Evolutionary conservation across 2,113 vertebrate species (phyloP).

Genomic region (Mandrillus leucophaeus): DNA sequence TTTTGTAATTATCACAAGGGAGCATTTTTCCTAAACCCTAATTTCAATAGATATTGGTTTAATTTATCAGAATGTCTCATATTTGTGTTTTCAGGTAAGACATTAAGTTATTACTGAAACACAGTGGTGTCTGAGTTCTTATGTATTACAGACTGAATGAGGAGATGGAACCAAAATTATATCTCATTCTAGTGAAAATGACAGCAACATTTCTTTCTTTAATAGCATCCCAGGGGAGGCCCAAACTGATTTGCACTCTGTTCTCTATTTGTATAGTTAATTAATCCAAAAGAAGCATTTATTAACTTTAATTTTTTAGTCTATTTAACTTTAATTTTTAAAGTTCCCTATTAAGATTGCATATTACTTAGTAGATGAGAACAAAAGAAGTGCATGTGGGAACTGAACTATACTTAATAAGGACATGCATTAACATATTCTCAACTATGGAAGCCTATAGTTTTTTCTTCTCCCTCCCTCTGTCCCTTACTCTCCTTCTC

Average conservation of each 20-base stretch:
- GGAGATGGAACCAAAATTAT: constrained; percentile 69
- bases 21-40: constrained; percentile 72
- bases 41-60: constrained; percentile 79
- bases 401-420: neutral
- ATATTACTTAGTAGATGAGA: constrained; percentile 26
- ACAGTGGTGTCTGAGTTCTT: constrained; percentile 73
- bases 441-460: neutral
- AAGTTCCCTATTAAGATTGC: constrained; percentile 40
- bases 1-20: constrained; percentile 75
- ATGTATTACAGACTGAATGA: constrained; percentile 67
- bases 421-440: neutral
- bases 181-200: constrained; percentile 71
- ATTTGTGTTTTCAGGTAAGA: constrained; percentile 75
- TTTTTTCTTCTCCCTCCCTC: neutral
- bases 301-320: constrained; percentile 66
- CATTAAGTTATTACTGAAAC: constrained; percentile 75
- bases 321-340: constrained; percentile 37
- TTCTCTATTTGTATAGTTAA: constrained; percentile 67
- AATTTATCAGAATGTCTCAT: constrained; percentile 80
- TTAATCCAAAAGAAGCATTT: constrained; percentile 70
- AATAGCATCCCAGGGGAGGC: constrained; percentile 59
- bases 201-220: constrained; percentile 53
- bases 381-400: neutral
- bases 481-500: accelerated
- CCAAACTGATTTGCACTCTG: constrained; percentile 52